Conservation (phyloP, 2,888 invertebrate genomes). For the Dilophus febrilis region DNA sequence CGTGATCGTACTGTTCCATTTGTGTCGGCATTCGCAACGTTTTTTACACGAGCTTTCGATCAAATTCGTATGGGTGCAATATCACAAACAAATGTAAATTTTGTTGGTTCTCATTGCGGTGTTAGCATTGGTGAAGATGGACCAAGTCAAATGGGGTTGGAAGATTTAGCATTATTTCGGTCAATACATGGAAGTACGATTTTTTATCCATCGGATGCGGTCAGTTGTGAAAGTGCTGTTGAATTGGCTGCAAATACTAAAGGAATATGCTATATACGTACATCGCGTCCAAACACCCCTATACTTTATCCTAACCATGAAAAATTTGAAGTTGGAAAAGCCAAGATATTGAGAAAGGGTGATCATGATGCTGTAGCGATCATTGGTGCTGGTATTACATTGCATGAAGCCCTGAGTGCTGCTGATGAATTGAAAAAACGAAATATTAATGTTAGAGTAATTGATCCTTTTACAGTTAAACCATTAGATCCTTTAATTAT, state of each 20-base stretch:
- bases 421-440: constrained; percentile 51
- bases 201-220: constrained; percentile 82
- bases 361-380: constrained; percentile 65
- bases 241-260: constrained; percentile 90
- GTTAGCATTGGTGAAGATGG: constrained; percentile 98
- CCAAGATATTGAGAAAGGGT: constrained; percentile 61
- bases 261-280: constrained; percentile 91
- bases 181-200: constrained; percentile 66
- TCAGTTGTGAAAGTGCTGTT: constrained; percentile 82
- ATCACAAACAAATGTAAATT: constrained; percentile 93
- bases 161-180: constrained; percentile 92
- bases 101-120: constrained; percentile 93
- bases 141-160: constrained; percentile 98
- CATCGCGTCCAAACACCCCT: constrained; percentile 78
- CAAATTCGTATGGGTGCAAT: constrained; percentile 99
- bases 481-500: constrained; percentile 75
- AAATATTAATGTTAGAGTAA: constrained; percentile 61
- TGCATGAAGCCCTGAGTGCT: constrained; percentile 79
- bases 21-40: constrained; percentile 93
- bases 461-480: constrained; percentile 94
- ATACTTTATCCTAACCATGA: constrained; percentile 78
- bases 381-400: constrained; percentile 86
- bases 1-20: constrained; percentile 86
- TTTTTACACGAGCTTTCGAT: constrained; percentile 92
- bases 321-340: constrained; percentile 46